Base-by-base conservation (phyloP, 2,797 vertebrate genomes). In the Merluccius polli region DNA sequence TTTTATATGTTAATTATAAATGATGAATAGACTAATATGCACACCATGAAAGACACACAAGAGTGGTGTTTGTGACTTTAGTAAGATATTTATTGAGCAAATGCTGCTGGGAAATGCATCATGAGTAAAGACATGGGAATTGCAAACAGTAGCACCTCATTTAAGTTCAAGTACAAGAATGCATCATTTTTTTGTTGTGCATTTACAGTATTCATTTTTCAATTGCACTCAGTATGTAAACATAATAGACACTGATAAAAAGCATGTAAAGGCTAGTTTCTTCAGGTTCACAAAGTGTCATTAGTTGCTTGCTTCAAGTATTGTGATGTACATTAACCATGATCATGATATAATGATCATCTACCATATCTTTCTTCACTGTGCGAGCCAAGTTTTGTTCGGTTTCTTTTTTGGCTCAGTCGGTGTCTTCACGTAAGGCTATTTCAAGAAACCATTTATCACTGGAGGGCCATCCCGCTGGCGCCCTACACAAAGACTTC, bases 211-310 rank as follows among this genome's bases (percentile, higher is more conserved):
- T 77, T 77, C 80, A 71, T 78, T 86, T 90, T 94, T 94, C 91
- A 94, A 93, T 94, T 93, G 95, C 96, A 96, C 95, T 96, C 95
- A 88, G 95, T 93, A 96, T 94, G 95, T 98, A 97, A 98, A 98
- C 95, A 93, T 95, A 97, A 97, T 92, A 91, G 94, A 95, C 95
- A 95, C 92, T 92, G 93, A 95, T 95, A 96, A 93, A 95, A 95
- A 98, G 96, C 96, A 95, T 96, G 91, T 95, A 98, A 99, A 99
- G 98, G 98, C 97, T 96, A 96, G 93, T 96, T 97, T 96, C 92
- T 93, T 92, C 84, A 79, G 85, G 89, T 87, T 87, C 70, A 71
- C 86, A 89, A 88, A 90, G 89, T 86, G 85, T 78, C 86, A 84
- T 78, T 79, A 87, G 76, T 80, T 86, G 85, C 85, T 86, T 91